Evolutionary conservation across 2,797 vertebrate genomes (phyloP).

Genomic region (Apodemus agrarius): DNA sequence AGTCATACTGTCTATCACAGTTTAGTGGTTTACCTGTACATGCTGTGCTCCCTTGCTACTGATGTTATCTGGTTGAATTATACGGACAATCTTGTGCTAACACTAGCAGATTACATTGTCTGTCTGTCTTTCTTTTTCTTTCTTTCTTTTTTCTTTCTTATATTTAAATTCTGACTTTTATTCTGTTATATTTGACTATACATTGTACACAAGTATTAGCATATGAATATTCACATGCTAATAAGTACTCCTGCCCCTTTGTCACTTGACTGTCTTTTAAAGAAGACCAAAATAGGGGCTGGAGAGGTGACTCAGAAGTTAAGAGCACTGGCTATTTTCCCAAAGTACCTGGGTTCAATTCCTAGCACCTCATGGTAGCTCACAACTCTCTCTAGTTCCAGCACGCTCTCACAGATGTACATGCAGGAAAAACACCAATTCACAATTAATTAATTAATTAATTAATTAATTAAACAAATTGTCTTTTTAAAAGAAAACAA

Average conservation of each 20-base stretch:
- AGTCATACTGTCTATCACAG: neutral
- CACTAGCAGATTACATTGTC: neutral
- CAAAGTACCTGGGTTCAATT: neutral
- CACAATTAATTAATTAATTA: neutral
- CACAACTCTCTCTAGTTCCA: neutral
- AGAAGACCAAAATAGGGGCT: neutral
- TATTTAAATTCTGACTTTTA: neutral
- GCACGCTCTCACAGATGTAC: neutral
- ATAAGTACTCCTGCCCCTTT: neutral
- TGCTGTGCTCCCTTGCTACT: neutral
- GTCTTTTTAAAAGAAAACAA: neutral
- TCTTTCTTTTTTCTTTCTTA: too few species aligned
- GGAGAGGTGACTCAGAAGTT: neutral
- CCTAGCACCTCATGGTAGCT: neutral
- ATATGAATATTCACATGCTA: conserved; percentile 7
- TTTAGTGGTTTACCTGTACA: neutral
- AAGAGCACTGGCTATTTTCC: neutral
- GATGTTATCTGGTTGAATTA: neutral
- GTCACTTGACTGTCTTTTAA: neutral
- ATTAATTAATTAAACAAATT: too few species aligned
- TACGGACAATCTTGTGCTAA: neutral
- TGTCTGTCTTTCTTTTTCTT: too few species aligned
- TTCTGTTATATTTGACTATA: neutral
- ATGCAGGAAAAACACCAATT: neutral
- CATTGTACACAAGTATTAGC: neutral